phyloP scores from a whole-genome alignment of 2,888 invertebrate genomes.

The Pharmacophagus antenor region DNA sequence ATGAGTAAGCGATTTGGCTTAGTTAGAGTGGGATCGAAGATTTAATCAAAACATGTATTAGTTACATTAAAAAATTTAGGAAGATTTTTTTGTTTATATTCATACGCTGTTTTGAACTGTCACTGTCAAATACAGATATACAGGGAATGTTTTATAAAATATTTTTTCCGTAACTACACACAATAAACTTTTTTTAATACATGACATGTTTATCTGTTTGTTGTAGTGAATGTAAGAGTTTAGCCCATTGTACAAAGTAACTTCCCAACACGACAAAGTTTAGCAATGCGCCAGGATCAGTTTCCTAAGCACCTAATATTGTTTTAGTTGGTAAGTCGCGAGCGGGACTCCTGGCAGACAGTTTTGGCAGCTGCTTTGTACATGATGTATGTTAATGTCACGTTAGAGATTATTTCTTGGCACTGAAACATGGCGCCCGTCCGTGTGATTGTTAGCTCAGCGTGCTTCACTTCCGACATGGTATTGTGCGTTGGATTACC shows the following conservation, averaged over 20 bases:
- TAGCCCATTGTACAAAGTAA: conserved; percentile 27
- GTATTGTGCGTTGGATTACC: conserved; percentile 38
- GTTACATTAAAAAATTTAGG: too few species aligned
- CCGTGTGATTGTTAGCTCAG: conserved; percentile 64
- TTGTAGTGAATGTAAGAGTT: not conserved
- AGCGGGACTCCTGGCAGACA: conserved; percentile 57
- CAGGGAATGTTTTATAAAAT: too few species aligned
- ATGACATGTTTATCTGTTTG: not conserved
- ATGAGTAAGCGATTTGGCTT: too few species aligned
- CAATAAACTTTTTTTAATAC: not conserved
- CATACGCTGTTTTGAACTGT: too few species aligned
- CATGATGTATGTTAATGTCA: conserved; percentile 78
- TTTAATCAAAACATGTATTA: too few species aligned
- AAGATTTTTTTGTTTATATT: too few species aligned
- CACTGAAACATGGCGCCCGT: conserved; percentile 60
- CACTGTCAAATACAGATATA: too few species aligned
- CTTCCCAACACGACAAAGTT: conserved; percentile 34
- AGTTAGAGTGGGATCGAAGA: too few species aligned
- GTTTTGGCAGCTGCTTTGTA: conserved; percentile 68
- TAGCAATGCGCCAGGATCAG: conserved; percentile 45
- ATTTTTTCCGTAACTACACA: too few species aligned
- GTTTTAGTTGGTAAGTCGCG: conserved; percentile 70
- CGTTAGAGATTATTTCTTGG: conserved; percentile 77
- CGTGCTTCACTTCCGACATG: conserved; percentile 54
- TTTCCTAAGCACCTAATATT: conserved; percentile 67